Evolutionary conservation across 2,888 invertebrate genomes (phyloP).

Genomic region (Mantis religiosa): DNA sequence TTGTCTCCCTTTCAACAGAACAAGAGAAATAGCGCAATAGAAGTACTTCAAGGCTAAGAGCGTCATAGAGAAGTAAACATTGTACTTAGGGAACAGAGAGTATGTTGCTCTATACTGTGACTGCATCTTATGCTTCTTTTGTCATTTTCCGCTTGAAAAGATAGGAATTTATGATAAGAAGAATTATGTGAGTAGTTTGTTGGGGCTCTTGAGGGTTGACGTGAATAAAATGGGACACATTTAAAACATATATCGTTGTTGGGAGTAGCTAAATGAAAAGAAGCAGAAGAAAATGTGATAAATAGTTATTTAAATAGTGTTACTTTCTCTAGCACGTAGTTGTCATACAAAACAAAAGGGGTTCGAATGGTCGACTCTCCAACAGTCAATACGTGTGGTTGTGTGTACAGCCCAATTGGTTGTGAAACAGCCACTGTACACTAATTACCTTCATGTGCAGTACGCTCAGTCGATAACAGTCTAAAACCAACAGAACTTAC

Average conservation of each 20-base stretch:
- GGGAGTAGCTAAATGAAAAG: too few relatives aligned
- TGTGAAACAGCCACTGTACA: too few relatives aligned
- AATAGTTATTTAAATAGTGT: too few relatives aligned
- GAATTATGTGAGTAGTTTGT: background rate
- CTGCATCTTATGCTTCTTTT: background rate
- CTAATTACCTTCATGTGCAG: too few relatives aligned
- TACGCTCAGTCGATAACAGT: too few relatives aligned
- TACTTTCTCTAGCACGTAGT: too few relatives aligned
- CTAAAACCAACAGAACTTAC: too few relatives aligned
- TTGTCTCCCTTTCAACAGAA: background rate
- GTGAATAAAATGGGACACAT: background rate
- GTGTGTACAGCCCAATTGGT: too few relatives aligned
- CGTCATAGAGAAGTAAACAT: background rate
- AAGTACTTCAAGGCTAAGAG: background rate
- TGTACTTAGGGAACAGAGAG: constrained; percentile 10
- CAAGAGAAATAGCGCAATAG: background rate
- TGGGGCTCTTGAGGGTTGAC: background rate
- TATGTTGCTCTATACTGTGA: background rate
- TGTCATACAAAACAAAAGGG: too few relatives aligned
- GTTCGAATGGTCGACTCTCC: too few relatives aligned
- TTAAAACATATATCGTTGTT: background rate
- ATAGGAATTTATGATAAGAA: background rate
- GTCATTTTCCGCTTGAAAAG: constrained; percentile 7
- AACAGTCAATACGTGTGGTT: too few relatives aligned
- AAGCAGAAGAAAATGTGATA: too few relatives aligned